Evolutionary conservation across 2,113 vertebrate species (phyloP).

Genomic region (Gymnocephalus cernua): DNA sequence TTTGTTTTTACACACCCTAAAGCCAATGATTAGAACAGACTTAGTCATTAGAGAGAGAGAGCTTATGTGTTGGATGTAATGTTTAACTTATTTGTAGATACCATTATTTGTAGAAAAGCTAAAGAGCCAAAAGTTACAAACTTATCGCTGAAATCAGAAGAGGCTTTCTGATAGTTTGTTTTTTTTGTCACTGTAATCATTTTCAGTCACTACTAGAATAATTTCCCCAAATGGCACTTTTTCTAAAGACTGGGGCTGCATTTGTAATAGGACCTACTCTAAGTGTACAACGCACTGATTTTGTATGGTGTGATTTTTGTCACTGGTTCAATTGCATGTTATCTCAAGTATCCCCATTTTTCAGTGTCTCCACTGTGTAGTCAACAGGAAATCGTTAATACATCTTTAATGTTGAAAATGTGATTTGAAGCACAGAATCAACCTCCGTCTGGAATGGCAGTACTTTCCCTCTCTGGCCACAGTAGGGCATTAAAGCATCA

Average conservation of each 20-base stretch:
- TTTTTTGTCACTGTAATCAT: not conserved
- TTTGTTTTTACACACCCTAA: not conserved
- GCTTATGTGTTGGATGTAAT: not conserved
- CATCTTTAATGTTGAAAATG: not conserved
- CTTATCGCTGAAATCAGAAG: not conserved
- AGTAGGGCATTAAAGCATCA: constrained; percentile 37
- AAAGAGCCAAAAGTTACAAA: not conserved
- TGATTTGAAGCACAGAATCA: not conserved
- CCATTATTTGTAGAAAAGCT: not conserved
- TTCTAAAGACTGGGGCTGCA: not conserved
- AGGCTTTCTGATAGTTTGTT: not conserved
- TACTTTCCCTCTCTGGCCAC: constrained; percentile 18
- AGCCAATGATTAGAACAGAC: not conserved
- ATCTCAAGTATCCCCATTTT: not conserved
- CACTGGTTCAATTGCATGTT: not conserved
- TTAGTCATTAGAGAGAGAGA: not conserved
- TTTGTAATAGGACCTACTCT: not conserved
- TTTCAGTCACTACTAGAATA: not conserved
- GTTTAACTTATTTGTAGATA: not conserved
- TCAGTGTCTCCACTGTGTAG: not conserved
- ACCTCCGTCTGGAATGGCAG: not conserved
- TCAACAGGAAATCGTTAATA: not conserved
- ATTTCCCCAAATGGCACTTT: not conserved
- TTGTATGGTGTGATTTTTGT: not conserved
- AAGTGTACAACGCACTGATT: not conserved